Base-by-base conservation (phyloP, 2,888 invertebrate species). In the Himalopsyche tibetana region DNA sequence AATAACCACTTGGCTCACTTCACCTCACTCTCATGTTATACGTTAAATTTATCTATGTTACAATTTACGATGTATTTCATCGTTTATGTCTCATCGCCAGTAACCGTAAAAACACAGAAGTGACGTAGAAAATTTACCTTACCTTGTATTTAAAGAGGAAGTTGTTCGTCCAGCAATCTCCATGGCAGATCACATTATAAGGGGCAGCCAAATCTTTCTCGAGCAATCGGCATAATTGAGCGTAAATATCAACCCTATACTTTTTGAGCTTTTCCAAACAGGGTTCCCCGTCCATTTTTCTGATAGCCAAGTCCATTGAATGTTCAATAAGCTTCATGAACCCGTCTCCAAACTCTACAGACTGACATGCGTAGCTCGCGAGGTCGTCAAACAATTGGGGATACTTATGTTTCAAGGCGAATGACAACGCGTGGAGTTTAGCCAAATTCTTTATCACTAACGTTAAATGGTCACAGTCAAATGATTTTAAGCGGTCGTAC, bases 161-260 rank as follows among this genome's bases (percentile, higher is more conserved):
- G 79, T 88, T 88, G 55, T 87, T 88, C 5, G 38, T 56, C 86
- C 88, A 87, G 63, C 86, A 88, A 80, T 88, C 88, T 56, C 86
- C 87, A 42, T 88, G 88, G 36, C 87, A 86, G 17, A 88, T 56
- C 5, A 87, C 83, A 80, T 84, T 84, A 56, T 84, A 86, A 38
- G 82, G 74, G 38, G 51, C 69, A 9, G 81, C 82, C 56, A 74
- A 17, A 17, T 69, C 83, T n/a, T 45, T 28, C 45, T 80, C 79
- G 17, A 36, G 28, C 15, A 84, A 19, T 55, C 69, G 38, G 15
- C 55, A 74, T 80, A 86, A 15, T 42, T 63, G 84, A 42, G 79
- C 42, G 9, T 74, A 51, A 0, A 80, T 17, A 82, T 85, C 28
- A 38, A 38, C 42, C 4, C 55, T 12, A 38, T 55, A 85, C 51